A percentile compares a stretch with the other conserved stretches of the same genome.
Evolutionary conservation across 2,888 invertebrate genomes (phyloP).

Genomic region (Cheilosia urbana): DNA sequence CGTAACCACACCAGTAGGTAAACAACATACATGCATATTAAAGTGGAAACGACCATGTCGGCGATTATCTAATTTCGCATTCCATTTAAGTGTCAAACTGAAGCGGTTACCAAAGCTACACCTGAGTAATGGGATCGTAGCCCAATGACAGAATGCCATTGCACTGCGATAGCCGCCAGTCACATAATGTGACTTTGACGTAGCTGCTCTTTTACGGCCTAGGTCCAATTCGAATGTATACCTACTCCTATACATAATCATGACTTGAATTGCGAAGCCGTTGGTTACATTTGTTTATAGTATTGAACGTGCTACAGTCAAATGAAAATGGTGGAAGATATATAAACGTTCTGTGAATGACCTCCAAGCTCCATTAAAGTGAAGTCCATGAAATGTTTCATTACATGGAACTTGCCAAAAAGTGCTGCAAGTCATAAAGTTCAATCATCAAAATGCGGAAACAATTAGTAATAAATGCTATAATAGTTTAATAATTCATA

Average conservation of each 20-base stretch:
- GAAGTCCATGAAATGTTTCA: not conserved
- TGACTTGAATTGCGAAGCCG: conserved; percentile 29
- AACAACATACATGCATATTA: not conserved
- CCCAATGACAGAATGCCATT: not conserved
- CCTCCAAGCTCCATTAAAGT: not conserved
- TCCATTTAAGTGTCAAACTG: not conserved
- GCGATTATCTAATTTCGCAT: conserved; percentile 14
- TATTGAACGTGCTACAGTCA: not conserved
- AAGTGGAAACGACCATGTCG: not conserved
- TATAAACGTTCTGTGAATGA: not conserved
- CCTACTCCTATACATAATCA: not conserved
- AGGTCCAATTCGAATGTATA: conserved; percentile 12
- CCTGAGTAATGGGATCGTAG: not conserved
- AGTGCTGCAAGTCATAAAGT: no score
- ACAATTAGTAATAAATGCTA: no score
- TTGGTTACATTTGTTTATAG: not conserved
- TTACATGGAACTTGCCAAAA: no score
- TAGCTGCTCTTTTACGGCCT: conserved; percentile 5
- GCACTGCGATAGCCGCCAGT: not conserved
- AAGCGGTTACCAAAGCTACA: not conserved
- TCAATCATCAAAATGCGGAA: no score
- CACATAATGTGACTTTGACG: not conserved
- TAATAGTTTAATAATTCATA: no score
- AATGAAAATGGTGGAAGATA: not conserved
- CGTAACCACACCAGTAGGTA: not conserved